A percentile compares a stretch with the other conserved stretches of the same genome.
Conservation (phyloP, 2,797 vertebrate genomes). For the Cichlasoma orientale region DNA sequence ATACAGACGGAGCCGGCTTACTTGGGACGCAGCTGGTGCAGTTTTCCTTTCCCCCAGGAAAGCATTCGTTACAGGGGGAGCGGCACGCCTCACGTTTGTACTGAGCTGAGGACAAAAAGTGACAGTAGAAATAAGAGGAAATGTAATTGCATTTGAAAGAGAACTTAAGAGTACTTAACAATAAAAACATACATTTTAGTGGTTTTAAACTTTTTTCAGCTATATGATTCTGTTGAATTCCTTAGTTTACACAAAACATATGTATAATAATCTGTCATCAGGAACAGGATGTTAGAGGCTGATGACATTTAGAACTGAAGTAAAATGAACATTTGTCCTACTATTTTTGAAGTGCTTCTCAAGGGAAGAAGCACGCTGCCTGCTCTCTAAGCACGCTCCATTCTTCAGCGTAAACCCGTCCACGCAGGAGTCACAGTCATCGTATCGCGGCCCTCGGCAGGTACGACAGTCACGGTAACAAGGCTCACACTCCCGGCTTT, state of each 20-base stretch:
- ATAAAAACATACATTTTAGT: background rate
- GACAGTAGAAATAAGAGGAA: background rate
- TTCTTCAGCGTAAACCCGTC: constrained; percentile 49
- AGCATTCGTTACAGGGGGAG: constrained; percentile 86
- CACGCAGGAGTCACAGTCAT: constrained; percentile 85
- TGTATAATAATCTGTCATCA: background rate
- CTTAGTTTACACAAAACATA: background rate
- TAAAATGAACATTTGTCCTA: constrained; percentile 37
- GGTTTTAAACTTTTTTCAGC: background rate
- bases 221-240: background rate
- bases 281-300: background rate
- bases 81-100: constrained; percentile 76
- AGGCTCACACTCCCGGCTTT: constrained; percentile 80
- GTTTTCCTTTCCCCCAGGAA: constrained; percentile 41
- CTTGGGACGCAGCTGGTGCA: constrained; percentile 84
- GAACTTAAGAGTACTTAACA: background rate
- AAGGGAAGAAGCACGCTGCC: constrained; percentile 23
- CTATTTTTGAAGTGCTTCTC: constrained; percentile 65
- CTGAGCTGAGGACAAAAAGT: constrained; percentile 60
- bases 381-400: constrained; percentile 74
- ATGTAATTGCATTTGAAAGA: background rate
- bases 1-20: constrained; percentile 20
- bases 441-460: constrained; percentile 78
- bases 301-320: background rate
- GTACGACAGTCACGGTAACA: constrained; percentile 85